Base-by-base conservation (phyloP, 2,113 vertebrate species). In the Fukomys damarensis region DNA sequence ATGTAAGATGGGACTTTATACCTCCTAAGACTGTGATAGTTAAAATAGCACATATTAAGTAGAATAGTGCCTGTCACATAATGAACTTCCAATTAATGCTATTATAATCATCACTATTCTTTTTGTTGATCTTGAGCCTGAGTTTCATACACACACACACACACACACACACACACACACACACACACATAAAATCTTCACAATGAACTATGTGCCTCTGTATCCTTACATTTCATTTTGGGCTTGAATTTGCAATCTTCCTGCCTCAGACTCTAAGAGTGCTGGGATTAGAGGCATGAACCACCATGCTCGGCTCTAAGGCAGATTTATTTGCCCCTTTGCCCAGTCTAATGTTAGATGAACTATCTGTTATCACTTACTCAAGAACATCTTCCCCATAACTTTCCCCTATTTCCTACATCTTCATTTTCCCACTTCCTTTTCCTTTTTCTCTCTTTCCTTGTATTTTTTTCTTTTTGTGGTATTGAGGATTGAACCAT, bases 1-100 rank as follows among this genome's bases (percentile, higher is more conserved):
- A 32, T 92, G 46, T 68, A 87, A 86, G 79, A 76, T 70, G 79
- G 56, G 35, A 26, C 35, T 43, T 58, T n/a, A 38, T 46, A 52
- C 13, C 24, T 89, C 83, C 70, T 83, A 76, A 89, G 61, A 84
- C 26, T 58, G 46, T 91, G 41, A 46, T 88, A 58, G 56, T 65
- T 86, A 80, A 91, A 89, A 63, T 43, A 94, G 63, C 38, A 82
- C 52, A 87, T 12, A 54, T 58, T 32, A 86, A 91, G 38, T 94
- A 52, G 38, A 90, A 87, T 22, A 92, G 52, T 77, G 35, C 20
- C 63, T 87, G 61, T 41, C 35, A 79, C 28, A 35, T 9, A n/a
- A 35, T 30, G 63, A 86, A n/a, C 72, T 89, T 87, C 49, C 43
- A 91, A 32, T 22, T 86, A 43, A 63, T 61, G 17, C 9, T 77